Base-by-base conservation (phyloP, 1,140 invertebrate species). In the Ladona fulva region DNA sequence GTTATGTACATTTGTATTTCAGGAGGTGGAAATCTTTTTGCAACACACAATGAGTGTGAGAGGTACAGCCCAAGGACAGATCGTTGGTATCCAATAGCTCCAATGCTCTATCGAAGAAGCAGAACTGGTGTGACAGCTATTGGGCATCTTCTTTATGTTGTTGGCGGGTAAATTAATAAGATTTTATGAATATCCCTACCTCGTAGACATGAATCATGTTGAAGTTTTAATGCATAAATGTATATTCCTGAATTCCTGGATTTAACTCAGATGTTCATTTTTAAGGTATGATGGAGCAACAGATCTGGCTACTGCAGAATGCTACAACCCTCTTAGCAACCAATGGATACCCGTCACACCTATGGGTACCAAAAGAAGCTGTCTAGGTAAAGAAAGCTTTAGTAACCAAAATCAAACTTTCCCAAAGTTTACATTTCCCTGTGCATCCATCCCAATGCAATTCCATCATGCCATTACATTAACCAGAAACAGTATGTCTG, bases 281-380 rank as follows among this genome's bases (percentile, higher is more conserved):
- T 82, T 44, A 66, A 89, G 89, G 12, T 92, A 92, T 82, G 91
- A 92, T 81, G 91, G 91, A 0, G 88, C 89, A 14, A 89, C 89
- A 77, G 91, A 92, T 83, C 82, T 92, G 78, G 87, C 89, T 14
- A 89, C 89, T 0, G 90, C 89, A 1, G 91, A 92, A 84, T 87
- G 86, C 81, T 92, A 91, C 81, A 90, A 90, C 82, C 90, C 90
- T 0, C 80, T 88, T 44, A 86, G 83, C 6, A 91, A 91, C 82
- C 86, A 86, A 78, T 91, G 90, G 90, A 86, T 80, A 11, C 80
- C 86, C 25, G 91, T 94, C 77, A 90, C 91, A 0, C 88, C 91
- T 0, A 93, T 94, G 92, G 92, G 92, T 77, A 93, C 91, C 0
- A 89, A 92, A 80, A 83, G 93, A 76, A 91, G 90, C 74, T 91